Evolutionary conservation across 2,797 vertebrate genomes (phyloP).

Genomic region (Sebastes trivittatus): DNA sequence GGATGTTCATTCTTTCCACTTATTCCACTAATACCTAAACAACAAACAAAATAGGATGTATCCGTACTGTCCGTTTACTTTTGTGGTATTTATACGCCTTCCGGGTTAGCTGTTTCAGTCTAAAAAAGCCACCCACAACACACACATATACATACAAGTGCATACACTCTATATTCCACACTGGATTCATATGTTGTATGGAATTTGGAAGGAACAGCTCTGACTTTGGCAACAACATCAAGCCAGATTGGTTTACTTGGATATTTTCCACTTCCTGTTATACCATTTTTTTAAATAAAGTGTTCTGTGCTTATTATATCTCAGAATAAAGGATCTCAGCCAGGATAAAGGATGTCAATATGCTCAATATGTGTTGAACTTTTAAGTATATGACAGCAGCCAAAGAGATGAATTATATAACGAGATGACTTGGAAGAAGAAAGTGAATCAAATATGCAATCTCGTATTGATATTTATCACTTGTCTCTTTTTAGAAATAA

Average conservation of each 20-base stretch:
- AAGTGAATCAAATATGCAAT: background rate
- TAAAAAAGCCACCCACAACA: background rate
- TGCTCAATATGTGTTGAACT: background rate
- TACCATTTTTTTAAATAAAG: background rate
- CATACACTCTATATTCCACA: background rate
- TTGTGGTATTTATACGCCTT: too few species aligned
- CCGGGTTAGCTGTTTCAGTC: background rate
- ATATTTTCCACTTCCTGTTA: constrained; percentile 8
- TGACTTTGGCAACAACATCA: background rate
- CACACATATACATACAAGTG: background rate
- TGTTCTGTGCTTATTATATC: constrained; percentile 3
- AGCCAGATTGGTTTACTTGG: constrained; percentile 16
- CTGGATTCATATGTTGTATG: background rate
- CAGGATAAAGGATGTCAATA: background rate
- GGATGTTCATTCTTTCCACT: background rate
- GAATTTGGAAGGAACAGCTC: background rate
- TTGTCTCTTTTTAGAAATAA: background rate
- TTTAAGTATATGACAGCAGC: background rate
- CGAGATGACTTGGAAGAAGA: background rate
- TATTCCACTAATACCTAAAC: background rate
- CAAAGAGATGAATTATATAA: background rate
- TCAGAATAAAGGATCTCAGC: background rate
- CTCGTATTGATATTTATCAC: background rate
- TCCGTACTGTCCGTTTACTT: rapidly evolving
- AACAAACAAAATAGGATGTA: background rate